These are phyloP conservation scores for Crocidura indochinensis DNA, from an alignment of 2,797 vertebrate genomes.

Conservation along the genomic window DNA sequence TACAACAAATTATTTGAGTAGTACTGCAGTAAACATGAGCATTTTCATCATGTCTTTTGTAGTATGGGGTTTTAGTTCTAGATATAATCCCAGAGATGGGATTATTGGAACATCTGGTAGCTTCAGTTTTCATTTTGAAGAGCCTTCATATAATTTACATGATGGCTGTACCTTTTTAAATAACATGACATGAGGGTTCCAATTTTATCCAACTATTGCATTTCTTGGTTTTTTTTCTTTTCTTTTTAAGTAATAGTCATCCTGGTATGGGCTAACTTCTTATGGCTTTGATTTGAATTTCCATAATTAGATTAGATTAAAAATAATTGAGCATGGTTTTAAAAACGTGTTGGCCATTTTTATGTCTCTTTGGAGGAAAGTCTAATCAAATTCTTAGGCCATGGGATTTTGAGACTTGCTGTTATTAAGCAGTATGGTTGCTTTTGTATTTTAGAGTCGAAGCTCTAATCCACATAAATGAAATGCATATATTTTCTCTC, in stretches of 20 bases:
- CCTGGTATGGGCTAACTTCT: background rate
- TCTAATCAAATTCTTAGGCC: background rate
- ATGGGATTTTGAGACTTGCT: background rate
- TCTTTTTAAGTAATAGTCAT: background rate
- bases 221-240: background rate
- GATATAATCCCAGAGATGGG: background rate
- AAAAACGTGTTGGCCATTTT: background rate
- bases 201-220: background rate
- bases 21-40: background rate
- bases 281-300: constrained; percentile 27
- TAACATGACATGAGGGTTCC: background rate
- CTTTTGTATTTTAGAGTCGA: constrained; percentile 4
- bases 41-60: background rate
- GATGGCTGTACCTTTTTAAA: background rate
- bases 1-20: background rate
- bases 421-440: background rate
- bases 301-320: background rate
- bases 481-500: background rate
- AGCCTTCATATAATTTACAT: background rate
- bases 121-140: background rate
- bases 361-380: constrained; percentile 11
- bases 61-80: background rate
- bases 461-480: background rate
- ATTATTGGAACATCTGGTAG: background rate
- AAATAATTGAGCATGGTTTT: background rate